phyloP scores from a whole-genome alignment of 2,888 invertebrate species.

The Belgica antarctica region DNA sequence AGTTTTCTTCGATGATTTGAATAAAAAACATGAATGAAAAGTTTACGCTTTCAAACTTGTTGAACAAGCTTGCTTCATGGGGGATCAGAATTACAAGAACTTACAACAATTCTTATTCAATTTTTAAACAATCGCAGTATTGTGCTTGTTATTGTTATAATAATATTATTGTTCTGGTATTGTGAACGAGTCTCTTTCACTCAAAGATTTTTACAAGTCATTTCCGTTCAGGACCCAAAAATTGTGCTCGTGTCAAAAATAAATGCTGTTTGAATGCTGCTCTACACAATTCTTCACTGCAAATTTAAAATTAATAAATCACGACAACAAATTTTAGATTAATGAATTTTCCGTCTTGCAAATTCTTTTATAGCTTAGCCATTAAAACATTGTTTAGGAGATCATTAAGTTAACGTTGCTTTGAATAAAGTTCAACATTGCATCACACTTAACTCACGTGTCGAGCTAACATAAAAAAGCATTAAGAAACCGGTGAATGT shows the following conservation, averaged over 20 bases:
- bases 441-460: neutral
- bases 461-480: too few relatives aligned
- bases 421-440: neutral
- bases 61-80: conserved; percentile 26
- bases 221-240: neutral
- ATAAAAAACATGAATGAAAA: conserved; percentile 23
- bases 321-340: too few relatives aligned
- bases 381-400: neutral
- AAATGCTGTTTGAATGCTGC: too few relatives aligned
- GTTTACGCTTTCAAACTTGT: neutral
- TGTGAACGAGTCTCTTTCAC: too few relatives aligned
- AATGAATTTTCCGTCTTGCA: too few relatives aligned
- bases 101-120: conserved; percentile 18
- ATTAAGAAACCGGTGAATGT: neutral
- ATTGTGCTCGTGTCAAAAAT: too few relatives aligned
- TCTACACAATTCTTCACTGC: too few relatives aligned
- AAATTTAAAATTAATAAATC: too few relatives aligned
- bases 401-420: neutral
- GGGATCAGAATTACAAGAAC: conserved; percentile 13
- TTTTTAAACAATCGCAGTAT: neutral
- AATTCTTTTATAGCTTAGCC: too few relatives aligned
- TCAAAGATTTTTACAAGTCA: too few relatives aligned
- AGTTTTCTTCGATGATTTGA: neutral
- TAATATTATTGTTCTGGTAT: too few relatives aligned
- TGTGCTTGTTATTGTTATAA: neutral